Base-by-base conservation (phyloP, 2,888 invertebrate species). In the Cephus spinipes region DNA sequence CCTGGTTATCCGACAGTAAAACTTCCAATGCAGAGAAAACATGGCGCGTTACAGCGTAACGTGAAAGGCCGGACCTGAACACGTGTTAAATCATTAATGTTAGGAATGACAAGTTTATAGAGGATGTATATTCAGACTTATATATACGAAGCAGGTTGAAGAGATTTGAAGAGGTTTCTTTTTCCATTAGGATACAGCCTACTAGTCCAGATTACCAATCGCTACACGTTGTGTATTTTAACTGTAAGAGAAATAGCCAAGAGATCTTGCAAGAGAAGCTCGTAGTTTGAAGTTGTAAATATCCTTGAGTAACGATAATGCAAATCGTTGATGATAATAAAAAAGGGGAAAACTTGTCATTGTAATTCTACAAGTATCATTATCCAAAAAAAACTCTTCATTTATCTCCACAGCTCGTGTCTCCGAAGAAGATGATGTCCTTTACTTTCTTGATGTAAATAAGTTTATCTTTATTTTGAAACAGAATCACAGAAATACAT, bases 401-500 rank as follows among this genome's bases (percentile, higher is more conserved):
- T 23, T 23, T 9, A 23, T 55, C 55, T 9, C 6, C 23, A 23
- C 6, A 9, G 1, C 23, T 2, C 2, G 23, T 55, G 2, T 23
- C 15, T 9, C 9, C 9, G 15, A 55, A 9, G 23, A 55, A 23
- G 23, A 55, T 23, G 23, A 40, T 6, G 15, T 40, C 23, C 15
- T 55, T 40, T 40, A 23, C 23, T 55, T 2, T 74, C 23, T 69
- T 74, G 30, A 34, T 77, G 74, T 34, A 74, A 77, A 77, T 75
- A 77, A 74, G 40, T 77, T 74, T 73, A 74, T 74, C 73, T 77
- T 77, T 36, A 33, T 75, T 35, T 74, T 55, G 73, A 79, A 82
- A 82, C 33, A 80, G 79, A 35, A 83, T 84, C 77, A 85, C 77
- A 74, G 71, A 79, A 82, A 81, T 87, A 87, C 87, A 86, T 85